Conservation (phyloP, 1,140 invertebrate genomes). For the Chrysoperla carnea region DNA sequence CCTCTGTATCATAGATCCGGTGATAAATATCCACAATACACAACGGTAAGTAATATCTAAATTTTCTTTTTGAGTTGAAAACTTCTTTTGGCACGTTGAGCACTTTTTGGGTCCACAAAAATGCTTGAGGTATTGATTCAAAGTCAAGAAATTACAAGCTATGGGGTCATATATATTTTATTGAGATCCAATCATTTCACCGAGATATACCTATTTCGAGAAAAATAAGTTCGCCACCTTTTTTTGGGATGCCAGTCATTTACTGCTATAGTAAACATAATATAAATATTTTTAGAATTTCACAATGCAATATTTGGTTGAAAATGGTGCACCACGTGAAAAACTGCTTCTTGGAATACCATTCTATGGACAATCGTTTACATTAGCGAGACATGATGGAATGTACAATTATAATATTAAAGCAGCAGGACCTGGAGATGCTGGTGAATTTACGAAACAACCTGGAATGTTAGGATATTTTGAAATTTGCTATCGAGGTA, state of each 20-base stretch:
- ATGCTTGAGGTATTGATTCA: too few species aligned
- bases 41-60: constrained; percentile 57
- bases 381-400: constrained; percentile 33
- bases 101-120: too few species aligned
- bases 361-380: constrained; percentile 78
- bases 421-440: constrained; percentile 47
- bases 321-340: constrained; percentile 51
- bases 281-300: constrained; percentile 49
- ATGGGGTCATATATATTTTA: too few species aligned
- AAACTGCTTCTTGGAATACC: constrained; percentile 77
- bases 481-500: constrained; percentile 69
- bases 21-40: constrained; percentile 56
- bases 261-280: too few species aligned
- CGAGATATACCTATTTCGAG: too few species aligned
- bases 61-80: too few species aligned
- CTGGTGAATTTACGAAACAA: constrained; percentile 72
- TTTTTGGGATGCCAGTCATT: too few species aligned
- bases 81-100: too few species aligned
- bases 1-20: constrained; percentile 44
- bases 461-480: constrained; percentile 79
- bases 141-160: neutral
- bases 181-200: neutral
- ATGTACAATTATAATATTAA: constrained; percentile 26
- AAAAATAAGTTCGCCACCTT: too few species aligned
- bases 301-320: constrained; percentile 52